Evolutionary conservation across 2,113 vertebrate genomes (phyloP), one percentile per base, ranked within the genome.

Genomic region (Calidris pygmaea): DNA sequence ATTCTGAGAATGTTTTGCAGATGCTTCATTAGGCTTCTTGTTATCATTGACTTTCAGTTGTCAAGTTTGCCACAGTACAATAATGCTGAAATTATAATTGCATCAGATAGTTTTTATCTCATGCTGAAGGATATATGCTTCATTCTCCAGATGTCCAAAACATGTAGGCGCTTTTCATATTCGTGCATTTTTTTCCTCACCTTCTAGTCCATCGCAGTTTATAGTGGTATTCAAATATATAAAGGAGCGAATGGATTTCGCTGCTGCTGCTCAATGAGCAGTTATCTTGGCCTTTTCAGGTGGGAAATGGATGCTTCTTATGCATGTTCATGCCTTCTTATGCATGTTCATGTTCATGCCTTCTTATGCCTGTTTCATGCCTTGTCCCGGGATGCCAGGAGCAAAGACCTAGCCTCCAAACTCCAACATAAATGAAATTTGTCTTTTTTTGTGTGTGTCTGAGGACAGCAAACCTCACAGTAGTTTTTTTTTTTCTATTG

Each of bases 51-150:
- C 74, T 96, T 92, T 67, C 86, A 84, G 67, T 92, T 68, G 67
- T 83, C 75, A 68, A 90, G 66, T 79, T 76, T 80, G 43, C 66
- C 67, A 72, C 53, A 76, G n/a, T 41, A 92, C 72, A 72, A 88
- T 85, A 80, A 83, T 53, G 72, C 26, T 80, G 76, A 92, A 88
- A 92, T 96, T 85, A 80, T 88, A 90, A 94, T 86, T 94, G 48
- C 89, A 62, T 90, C 79, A 73, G 43, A 82, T 50, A 72, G 58
- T 43, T 90, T 85, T 79, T 90, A 83, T 75, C 71, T 89, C 24
- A 0, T 34, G 17, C 62, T 88, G 79, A 88, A 93, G 83, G 63
- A 52, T 76, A 63, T 62, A 39, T 68, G 30, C 71, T 86, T 86
- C 72, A 18, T 86, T 92, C 32, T 35, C 29, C 75, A 76, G 79